These are phyloP conservation scores for Mesembrinibis cayennensis DNA, from an alignment of 2,113 vertebrate genomes.

Conservation along the genomic window DNA sequence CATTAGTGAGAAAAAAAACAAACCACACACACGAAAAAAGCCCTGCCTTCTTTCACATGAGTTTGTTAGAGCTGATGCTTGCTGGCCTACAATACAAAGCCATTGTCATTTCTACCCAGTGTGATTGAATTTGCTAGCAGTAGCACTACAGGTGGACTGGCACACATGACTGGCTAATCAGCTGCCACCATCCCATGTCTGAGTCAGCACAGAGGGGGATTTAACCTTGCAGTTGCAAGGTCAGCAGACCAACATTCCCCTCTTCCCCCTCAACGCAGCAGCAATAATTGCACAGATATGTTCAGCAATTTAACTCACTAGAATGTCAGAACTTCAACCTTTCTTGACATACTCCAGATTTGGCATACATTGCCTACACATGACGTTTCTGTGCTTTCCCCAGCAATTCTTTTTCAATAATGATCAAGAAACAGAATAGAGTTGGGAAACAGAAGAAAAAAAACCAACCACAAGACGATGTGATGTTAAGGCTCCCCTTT, in stretches of 20 bases:
- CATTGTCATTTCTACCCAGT: not conserved
- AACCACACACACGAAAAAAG: not conserved
- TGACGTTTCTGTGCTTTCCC: not conserved
- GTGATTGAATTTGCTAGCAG: conserved; percentile 8
- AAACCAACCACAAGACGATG: not conserved
- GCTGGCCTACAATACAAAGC: not conserved
- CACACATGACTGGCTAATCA: not conserved
- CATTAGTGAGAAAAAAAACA: not conserved
- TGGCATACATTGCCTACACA: not conserved
- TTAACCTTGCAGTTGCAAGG: conserved; percentile 17
- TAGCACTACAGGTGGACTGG: conserved; percentile 23
- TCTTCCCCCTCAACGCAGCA: not conserved
- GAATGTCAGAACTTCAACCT: not conserved
- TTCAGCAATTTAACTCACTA: not conserved
- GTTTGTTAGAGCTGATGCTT: not conserved
- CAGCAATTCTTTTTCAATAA: not conserved
- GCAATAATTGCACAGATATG: not conserved
- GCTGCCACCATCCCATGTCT: not conserved
- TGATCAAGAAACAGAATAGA: not conserved
- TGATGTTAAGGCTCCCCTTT: not conserved
- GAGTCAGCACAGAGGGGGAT: not conserved
- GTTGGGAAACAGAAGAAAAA: not conserved
- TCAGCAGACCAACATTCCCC: not conserved
- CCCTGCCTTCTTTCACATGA: not conserved
- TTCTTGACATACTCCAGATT: not conserved